These are phyloP conservation scores for Tyria jacobaeae DNA, from an alignment of 2,888 invertebrate genomes.

Conservation along the genomic window DNA sequence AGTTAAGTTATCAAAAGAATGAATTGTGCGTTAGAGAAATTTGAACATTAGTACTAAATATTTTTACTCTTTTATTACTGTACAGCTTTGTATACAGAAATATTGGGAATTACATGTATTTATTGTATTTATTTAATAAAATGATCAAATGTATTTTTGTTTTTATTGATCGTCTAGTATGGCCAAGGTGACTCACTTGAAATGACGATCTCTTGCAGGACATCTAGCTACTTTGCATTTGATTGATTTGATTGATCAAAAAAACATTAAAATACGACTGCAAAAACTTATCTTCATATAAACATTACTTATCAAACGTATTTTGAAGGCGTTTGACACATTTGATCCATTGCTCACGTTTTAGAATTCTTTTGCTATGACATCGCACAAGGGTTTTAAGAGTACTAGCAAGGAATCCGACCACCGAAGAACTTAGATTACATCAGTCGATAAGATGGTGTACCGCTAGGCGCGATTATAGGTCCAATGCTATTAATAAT, in stretches of 20 bases:
- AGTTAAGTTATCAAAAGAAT: not conserved
- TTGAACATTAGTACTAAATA: not conserved
- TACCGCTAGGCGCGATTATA: no score
- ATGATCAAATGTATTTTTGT: not conserved
- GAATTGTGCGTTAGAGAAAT: no score
- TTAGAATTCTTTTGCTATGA: not conserved
- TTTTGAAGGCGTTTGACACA: not conserved
- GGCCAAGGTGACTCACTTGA: not conserved
- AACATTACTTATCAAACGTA: no score
- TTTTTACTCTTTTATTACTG: not conserved
- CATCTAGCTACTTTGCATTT: no score
- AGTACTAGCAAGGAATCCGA: not conserved
- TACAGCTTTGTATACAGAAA: constrained; percentile 3
- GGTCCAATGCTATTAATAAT: not conserved
- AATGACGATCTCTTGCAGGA: not conserved
- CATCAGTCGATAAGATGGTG: no score
- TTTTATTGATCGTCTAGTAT: not conserved
- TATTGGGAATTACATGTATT: not conserved
- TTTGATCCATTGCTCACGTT: not conserved
- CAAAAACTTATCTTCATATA: no score
- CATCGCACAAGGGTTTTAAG: not conserved
- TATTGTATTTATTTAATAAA: constrained; percentile 12
- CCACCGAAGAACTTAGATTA: not conserved
- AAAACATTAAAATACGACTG: no score
- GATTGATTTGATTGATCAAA: no score